Evolutionary conservation across 23 tunicate genomes (phyloP).

Genomic region (Phallusia fumigata): DNA sequence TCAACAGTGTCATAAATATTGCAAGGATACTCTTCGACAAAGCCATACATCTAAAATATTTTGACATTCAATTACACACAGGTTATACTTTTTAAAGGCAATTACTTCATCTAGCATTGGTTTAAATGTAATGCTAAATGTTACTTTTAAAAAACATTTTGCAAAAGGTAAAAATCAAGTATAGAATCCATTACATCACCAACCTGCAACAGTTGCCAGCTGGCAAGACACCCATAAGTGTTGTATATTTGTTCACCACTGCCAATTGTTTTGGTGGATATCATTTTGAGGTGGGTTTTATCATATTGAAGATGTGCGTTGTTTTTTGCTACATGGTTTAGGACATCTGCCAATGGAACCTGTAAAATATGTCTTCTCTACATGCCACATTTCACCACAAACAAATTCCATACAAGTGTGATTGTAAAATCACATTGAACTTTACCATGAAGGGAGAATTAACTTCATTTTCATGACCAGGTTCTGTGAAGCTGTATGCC

Average conservation of each 20-base stretch:
- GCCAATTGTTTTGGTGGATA: conserved; percentile 30
- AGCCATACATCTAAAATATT: conserved; percentile 81
- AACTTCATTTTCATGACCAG: conserved; percentile 25
- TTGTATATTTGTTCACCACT: conserved; percentile 58
- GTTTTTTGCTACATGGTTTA: conserved; percentile 72
- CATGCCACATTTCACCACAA: background rate
- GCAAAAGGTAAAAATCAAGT: background rate
- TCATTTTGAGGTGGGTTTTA: conserved; percentile 33
- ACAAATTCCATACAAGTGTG: background rate
- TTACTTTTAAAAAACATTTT: no score
- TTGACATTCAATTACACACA: background rate
- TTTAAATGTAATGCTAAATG: no score
- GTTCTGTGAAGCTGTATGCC: conserved; percentile 93
- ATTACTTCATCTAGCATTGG: no score
- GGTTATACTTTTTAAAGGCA: no score
- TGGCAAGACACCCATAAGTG: conserved; percentile 74
- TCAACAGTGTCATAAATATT: conserved; percentile 81
- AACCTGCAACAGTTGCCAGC: conserved; percentile 64
- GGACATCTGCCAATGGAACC: conserved; percentile 86
- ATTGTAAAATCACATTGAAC: background rate
- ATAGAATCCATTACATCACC: background rate
- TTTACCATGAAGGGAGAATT: conserved; percentile 32
- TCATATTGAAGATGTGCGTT: conserved; percentile 71
- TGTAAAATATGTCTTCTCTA: background rate
- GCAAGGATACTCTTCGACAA: conserved; percentile 49